Conservation (phyloP, 1,140 invertebrate species). For the Theocolax elegans region DNA sequence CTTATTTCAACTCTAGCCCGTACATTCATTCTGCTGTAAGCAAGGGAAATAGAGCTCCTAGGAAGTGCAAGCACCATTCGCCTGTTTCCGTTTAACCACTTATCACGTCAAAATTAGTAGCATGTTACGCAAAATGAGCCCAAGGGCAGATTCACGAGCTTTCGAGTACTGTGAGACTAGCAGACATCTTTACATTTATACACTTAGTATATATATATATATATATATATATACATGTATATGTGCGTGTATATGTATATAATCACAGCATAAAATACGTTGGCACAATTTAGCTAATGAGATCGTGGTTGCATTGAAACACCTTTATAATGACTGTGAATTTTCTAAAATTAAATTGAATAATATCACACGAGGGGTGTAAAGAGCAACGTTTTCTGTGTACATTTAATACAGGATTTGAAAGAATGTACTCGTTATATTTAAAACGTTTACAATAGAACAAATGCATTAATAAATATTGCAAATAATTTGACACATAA, state of each 20-base stretch:
- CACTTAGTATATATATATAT: not conserved
- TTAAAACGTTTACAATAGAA: too few relatives aligned
- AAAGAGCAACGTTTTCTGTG: too few relatives aligned
- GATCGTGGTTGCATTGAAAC: not conserved
- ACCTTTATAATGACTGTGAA: too few relatives aligned
- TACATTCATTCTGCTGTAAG: slow-evolving; percentile 22
- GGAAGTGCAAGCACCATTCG: slow-evolving; percentile 21
- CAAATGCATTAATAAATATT: too few relatives aligned
- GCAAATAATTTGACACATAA: too few relatives aligned
- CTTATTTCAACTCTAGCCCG: not conserved
- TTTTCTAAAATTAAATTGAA: too few relatives aligned
- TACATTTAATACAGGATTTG: too few relatives aligned
- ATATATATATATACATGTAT: not conserved
- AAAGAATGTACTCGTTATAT: too few relatives aligned
- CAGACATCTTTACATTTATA: not conserved
- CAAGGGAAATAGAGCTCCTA: slow-evolving; percentile 14
- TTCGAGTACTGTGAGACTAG: not conserved
- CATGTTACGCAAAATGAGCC: slow-evolving; percentile 45
- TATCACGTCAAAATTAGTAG: slow-evolving; percentile 47
- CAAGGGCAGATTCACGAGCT: slow-evolving; percentile 44
- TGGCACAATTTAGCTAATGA: slow-evolving; percentile 19
- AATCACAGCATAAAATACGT: too few relatives aligned
- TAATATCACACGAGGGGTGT: too few relatives aligned
- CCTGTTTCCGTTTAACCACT: slow-evolving; percentile 45
- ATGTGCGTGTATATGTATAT: slow-evolving; percentile 14